Conservation (phyloP, 2,113 vertebrate species). For the Dicaeum eximium region DNA sequence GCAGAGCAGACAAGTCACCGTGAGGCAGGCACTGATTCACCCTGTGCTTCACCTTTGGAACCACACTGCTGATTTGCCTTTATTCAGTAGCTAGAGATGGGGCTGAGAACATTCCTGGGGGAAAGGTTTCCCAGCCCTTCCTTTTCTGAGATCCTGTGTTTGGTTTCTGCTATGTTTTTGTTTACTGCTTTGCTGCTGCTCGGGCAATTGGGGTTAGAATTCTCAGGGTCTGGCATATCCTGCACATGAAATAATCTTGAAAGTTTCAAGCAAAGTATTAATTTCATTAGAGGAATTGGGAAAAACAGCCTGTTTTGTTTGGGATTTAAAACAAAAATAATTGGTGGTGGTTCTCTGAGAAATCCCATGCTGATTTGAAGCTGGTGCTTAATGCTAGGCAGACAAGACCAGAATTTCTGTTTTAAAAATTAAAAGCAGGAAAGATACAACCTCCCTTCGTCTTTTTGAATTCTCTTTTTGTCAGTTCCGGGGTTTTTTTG, state of each 20-base stretch:
- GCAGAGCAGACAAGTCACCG: neutral
- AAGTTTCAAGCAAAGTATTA: neutral
- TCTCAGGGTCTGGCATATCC: neutral
- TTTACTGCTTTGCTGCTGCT: neutral
- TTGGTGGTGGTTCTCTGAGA: neutral
- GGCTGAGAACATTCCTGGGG: neutral
- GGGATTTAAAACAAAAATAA: neutral
- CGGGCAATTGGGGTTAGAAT: neutral
- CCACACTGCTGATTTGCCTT: neutral
- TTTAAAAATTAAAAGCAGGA: neutral
- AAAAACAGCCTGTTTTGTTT: neutral
- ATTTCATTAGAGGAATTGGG: neutral
- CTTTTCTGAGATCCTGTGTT: neutral
- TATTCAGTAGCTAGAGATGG: neutral
- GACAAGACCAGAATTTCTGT: neutral
- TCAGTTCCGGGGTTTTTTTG: neutral
- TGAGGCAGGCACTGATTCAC: neutral
- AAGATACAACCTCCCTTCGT: neutral
- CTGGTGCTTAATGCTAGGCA: neutral
- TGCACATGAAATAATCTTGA: neutral
- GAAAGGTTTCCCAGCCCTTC: neutral
- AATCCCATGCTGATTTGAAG: neutral
- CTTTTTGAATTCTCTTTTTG: neutral
- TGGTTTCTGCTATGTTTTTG: no score
- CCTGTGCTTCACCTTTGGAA: neutral